Conservation (phyloP, 2,888 invertebrate species). For the Nephrotoma guestfalica region DNA sequence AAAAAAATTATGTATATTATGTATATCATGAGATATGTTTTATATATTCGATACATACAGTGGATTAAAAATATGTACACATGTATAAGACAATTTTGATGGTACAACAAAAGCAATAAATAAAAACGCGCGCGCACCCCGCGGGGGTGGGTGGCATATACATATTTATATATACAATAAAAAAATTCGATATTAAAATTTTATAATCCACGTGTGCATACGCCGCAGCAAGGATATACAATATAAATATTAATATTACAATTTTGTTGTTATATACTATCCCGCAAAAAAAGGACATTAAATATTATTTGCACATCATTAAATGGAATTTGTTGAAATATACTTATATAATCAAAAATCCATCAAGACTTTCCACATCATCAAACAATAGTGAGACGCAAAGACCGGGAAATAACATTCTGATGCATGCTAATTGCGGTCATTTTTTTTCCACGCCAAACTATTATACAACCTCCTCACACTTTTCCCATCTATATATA, state of each 20-base stretch:
- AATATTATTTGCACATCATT: not conserved
- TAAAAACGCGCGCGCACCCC: not conserved
- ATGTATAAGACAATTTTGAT: not conserved
- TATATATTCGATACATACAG: not conserved
- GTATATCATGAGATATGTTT: constrained; percentile 1
- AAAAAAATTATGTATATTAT: constrained; percentile 2
- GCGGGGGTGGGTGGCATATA: not conserved
- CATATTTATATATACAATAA: not conserved
- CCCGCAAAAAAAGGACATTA: not conserved
- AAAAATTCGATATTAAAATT: not conserved
- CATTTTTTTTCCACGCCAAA: not conserved
- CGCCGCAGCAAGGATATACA: not conserved
- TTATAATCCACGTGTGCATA: not conserved
- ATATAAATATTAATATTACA: not conserved
- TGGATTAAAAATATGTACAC: not conserved
- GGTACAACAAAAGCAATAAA: not conserved
- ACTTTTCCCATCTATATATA: not conserved
- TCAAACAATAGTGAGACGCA: not conserved
- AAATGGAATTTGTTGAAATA: not conserved
- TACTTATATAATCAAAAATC: not conserved
- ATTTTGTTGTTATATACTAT: not conserved
- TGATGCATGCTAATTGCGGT: constrained; percentile 4
- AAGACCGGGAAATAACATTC: not conserved
- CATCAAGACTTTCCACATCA: not conserved
- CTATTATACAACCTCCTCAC: not conserved